Percentiles rank a stretch among this genome's conserved stretches.
These are phyloP conservation scores for Odobenus rosmarus DNA, from an alignment of 2,113 vertebrate genomes.

Conservation along the genomic window DNA sequence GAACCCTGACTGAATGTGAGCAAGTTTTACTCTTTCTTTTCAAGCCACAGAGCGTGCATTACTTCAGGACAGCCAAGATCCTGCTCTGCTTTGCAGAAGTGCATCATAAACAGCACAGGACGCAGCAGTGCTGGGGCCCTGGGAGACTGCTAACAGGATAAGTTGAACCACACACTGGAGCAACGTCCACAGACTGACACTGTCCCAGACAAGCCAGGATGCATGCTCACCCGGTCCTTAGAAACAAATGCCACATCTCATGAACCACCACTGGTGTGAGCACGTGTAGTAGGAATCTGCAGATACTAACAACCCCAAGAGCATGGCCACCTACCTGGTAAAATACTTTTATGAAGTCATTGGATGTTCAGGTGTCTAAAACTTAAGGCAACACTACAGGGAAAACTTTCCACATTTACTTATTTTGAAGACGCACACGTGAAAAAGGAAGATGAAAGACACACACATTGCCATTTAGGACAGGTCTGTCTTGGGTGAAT, in stretches of 20 bases:
- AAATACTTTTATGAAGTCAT: neutral
- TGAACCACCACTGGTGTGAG: neutral
- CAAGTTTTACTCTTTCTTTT: neutral
- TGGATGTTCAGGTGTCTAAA: neutral
- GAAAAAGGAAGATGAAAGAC: neutral
- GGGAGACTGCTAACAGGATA: neutral
- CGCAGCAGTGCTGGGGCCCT: neutral
- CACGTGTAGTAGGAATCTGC: rapidly evolving
- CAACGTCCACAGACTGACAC: neutral
- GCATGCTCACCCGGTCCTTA: too few relatives aligned
- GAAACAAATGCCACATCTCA: neutral
- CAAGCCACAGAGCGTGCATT: rapidly evolving
- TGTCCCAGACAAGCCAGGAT: too few relatives aligned
- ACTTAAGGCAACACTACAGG: neutral
- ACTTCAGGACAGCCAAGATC: rapidly evolving
- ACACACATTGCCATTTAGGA: too few relatives aligned
- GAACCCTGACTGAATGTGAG: too few relatives aligned
- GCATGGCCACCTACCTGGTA: rapidly evolving
- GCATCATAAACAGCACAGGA: rapidly evolving
- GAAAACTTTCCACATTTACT: neutral
- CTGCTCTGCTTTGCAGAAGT: neutral
- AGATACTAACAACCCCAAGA: rapidly evolving
- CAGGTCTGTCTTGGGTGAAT: too few relatives aligned
- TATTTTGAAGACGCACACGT: neutral
- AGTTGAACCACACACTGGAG: too few relatives aligned